A percentile compares a stretch with the other conserved stretches of the same genome.
These are phyloP conservation scores for Aplysia californica DNA, from an alignment of 1,140 invertebrate species.

Conservation along the genomic window DNA sequence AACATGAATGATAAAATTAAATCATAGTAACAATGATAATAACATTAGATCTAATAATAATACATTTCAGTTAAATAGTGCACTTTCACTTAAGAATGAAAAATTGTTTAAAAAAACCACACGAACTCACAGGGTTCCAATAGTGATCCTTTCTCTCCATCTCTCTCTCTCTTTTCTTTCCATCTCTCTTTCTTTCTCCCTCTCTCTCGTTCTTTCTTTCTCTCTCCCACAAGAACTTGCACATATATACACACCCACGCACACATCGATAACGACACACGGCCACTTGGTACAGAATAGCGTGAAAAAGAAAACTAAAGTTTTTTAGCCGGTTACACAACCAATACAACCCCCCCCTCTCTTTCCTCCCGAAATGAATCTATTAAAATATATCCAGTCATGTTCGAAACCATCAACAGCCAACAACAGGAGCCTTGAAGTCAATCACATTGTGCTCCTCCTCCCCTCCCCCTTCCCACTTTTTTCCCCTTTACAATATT, in stretches of 20 bases:
- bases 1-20: background rate
- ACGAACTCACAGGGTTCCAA: constrained; percentile 19
- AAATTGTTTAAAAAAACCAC: constrained; percentile 13
- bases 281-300: background rate
- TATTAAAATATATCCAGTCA: background rate
- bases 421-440: too few relatives aligned
- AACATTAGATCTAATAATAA: background rate
- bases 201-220: constrained; percentile 19
- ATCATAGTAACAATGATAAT: background rate
- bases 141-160: too few relatives aligned
- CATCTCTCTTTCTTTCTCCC: constrained; percentile 12
- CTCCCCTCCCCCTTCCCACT: too few relatives aligned
- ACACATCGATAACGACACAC: background rate
- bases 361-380: background rate
- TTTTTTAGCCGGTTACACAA: background rate
- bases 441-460: too few relatives aligned
- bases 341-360: background rate
- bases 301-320: background rate
- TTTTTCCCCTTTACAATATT: too few relatives aligned
- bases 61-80: background rate
- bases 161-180: too few relatives aligned
- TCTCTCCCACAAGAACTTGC: constrained; percentile 28
- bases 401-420: too few relatives aligned
- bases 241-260: background rate
- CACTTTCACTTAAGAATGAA: background rate